Percentiles rank a stretch among this genome's conserved stretches.
phyloP scores from a whole-genome alignment of 2,888 invertebrate genomes.

The Agriotes lineatus region DNA sequence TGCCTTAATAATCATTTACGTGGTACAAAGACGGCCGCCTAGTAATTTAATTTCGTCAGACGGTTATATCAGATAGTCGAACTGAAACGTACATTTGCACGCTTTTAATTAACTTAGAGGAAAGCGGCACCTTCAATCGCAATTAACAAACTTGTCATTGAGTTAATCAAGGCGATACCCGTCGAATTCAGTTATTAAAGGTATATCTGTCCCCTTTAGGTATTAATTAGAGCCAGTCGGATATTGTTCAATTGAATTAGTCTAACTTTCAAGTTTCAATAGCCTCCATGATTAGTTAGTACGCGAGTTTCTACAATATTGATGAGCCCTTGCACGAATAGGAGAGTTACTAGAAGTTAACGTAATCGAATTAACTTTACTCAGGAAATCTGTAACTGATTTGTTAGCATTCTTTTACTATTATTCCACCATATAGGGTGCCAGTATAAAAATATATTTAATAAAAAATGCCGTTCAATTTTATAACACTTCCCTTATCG shows the following conservation, averaged over 20 bases:
- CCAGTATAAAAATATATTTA: no score
- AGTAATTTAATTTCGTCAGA: slow-evolving; percentile 30
- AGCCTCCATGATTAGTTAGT: slow-evolving; percentile 50
- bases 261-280: slow-evolving; percentile 52
- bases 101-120: slow-evolving; percentile 58
- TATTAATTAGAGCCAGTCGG: slow-evolving; percentile 52
- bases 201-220: slow-evolving; percentile 53
- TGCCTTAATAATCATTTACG: slow-evolving; percentile 34
- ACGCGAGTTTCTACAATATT: slow-evolving; percentile 45
- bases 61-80: slow-evolving; percentile 24
- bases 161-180: slow-evolving; percentile 59
- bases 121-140: slow-evolving; percentile 62
- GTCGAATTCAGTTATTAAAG: slow-evolving; percentile 58
- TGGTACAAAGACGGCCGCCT: slow-evolving; percentile 22
- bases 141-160: slow-evolving; percentile 59
- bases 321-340: slow-evolving; percentile 37
- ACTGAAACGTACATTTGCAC: slow-evolving; percentile 40
- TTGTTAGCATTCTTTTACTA: no score
- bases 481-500: no score
- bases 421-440: no score
- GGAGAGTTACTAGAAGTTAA: slow-evolving; percentile 29
- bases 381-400: background rate
- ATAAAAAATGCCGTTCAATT: no score
- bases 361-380: slow-evolving; percentile 28
- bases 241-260: slow-evolving; percentile 53